These are phyloP conservation scores for Psilanteris sp. DNA, from an alignment of 1,140 invertebrate genomes.

Conservation along the genomic window DNA sequence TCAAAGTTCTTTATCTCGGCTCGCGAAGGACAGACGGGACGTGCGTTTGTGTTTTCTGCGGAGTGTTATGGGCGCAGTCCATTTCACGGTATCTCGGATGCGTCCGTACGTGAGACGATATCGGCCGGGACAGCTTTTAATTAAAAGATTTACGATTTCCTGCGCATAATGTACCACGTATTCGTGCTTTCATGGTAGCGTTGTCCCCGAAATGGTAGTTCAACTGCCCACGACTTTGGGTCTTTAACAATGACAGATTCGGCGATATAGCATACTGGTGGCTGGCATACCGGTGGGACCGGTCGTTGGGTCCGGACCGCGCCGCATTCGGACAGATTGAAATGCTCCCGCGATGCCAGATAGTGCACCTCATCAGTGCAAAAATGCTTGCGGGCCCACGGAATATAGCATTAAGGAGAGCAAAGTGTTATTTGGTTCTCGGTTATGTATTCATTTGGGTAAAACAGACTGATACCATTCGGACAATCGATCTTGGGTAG, in stretches of 20 bases:
- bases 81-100: conserved; percentile 56
- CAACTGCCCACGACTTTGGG: conserved; percentile 46
- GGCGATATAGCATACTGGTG: conserved; percentile 65
- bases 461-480: conserved; percentile 22
- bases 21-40: conserved; percentile 21
- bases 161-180: conserved; percentile 47
- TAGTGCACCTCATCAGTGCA: conserved; percentile 49
- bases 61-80: conserved; percentile 29
- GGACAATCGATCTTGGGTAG: conserved; percentile 14
- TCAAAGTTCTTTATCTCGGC: conserved; percentile 38
- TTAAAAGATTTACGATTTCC: conserved; percentile 70
- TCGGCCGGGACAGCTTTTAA: conserved; percentile 66
- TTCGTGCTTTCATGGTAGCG: conserved; percentile 55
- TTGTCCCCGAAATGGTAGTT: conserved; percentile 47
- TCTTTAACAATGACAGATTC: conserved; percentile 68
- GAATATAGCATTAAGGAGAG: conserved; percentile 22
- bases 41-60: conserved; percentile 33
- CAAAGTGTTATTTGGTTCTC: conserved; percentile 34
- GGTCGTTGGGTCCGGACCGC: conserved; percentile 21
- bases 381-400: conserved; percentile 14
- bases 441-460: conserved; percentile 48
- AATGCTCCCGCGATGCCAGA: conserved; percentile 51
- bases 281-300: conserved; percentile 48
- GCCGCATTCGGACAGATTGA: conserved; percentile 36
- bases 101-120: conserved; percentile 53